phyloP scores from a whole-genome alignment of 1,140 invertebrate species.

The Octopus bimaculoides region DNA sequence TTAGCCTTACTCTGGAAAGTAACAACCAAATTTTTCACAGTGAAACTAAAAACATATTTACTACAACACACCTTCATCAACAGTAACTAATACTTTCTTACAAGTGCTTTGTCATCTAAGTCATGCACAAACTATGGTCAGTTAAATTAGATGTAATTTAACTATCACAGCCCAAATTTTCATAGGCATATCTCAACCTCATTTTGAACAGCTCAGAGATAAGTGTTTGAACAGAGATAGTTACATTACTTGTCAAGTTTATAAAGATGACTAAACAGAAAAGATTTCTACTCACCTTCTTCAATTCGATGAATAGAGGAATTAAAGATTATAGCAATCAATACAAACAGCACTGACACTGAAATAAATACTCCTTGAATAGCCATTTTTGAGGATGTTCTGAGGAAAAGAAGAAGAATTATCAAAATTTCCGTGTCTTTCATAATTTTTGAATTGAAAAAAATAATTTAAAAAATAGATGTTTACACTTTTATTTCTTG shows the following conservation, averaged over 20 bases:
- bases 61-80: background rate
- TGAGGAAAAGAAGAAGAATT: background rate
- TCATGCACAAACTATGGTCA: no score
- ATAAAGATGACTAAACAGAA: no score
- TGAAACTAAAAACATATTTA: background rate
- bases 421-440: background rate
- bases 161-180: no score
- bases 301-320: constrained; percentile 79
- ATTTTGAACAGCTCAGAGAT: no score
- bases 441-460: background rate
- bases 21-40: background rate
- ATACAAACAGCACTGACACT: constrained; percentile 20
- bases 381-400: constrained; percentile 26
- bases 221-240: no score
- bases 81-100: background rate
- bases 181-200: no score
- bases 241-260: no score
- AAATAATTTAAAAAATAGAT: no score
- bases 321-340: constrained; percentile 55
- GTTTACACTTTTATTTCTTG: no score
- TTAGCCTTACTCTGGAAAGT: background rate
- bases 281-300: constrained; percentile 62
- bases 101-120: no score
- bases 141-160: no score
- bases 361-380: constrained; percentile 26